A percentile compares a stretch with the other conserved stretches of the same genome.
phyloP scores from a whole-genome alignment of 2,113 vertebrate genomes.

The Columba livia region DNA sequence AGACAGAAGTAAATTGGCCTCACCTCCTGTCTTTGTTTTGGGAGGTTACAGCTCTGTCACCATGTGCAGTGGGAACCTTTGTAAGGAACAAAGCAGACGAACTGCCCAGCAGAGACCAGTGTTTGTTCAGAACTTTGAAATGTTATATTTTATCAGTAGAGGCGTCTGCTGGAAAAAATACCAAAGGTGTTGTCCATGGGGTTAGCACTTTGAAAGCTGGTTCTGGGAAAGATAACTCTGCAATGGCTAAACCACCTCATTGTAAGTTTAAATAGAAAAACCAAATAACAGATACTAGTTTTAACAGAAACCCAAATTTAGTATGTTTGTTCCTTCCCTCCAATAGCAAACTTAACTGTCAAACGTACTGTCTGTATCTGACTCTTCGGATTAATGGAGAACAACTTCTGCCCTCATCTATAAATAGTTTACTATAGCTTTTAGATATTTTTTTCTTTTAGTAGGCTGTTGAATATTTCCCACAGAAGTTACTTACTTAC shows the following conservation, averaged over 20 bases:
- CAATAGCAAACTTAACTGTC: not conserved
- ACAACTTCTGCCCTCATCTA: not conserved
- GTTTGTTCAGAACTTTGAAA: not conserved
- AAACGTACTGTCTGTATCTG: not conserved
- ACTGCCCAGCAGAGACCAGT: not conserved
- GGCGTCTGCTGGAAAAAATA: not conserved
- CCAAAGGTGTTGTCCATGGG: not conserved
- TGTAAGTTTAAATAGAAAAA: not conserved
- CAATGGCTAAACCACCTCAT: not conserved
- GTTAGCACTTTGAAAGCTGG: not conserved
- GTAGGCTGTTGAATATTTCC: not conserved
- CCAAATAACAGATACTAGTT: not conserved
- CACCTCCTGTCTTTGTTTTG: not conserved
- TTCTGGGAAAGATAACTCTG: not conserved
- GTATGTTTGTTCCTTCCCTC: not conserved
- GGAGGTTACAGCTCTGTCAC: not conserved
- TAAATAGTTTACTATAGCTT: not conserved
- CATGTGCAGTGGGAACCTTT: not conserved
- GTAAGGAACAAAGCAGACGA: not conserved
- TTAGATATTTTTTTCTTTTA: not conserved
- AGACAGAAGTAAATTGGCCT: not conserved
- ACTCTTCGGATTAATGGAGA: not conserved
- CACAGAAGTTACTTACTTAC: constrained; percentile 73
- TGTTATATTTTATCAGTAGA: not conserved
- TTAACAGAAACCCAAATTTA: not conserved